phyloP scores from a whole-genome alignment of 2,888 invertebrate species.

The Carpatolechia fugitivella region DNA sequence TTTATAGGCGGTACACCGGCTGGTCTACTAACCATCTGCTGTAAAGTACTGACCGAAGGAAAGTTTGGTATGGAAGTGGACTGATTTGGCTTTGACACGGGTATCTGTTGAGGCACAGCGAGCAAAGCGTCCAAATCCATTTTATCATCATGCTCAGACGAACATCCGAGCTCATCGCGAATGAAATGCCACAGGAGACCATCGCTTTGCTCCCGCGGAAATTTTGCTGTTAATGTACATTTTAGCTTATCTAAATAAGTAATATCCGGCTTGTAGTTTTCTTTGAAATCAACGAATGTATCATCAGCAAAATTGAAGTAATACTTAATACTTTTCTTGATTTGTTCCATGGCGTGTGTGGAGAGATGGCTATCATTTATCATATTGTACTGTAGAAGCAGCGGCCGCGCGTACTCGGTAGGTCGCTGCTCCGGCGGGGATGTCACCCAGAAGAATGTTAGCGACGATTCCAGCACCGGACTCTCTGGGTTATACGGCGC shows the following conservation, averaged over 20 bases:
- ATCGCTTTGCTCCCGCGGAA: slow-evolving; percentile 89
- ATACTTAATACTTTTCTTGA: slow-evolving; percentile 91
- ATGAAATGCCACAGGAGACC: slow-evolving; percentile 89
- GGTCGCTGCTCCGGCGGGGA: slow-evolving; percentile 97
- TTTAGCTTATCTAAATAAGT: slow-evolving; percentile 92
- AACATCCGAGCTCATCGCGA: slow-evolving; percentile 85
- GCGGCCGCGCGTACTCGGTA: slow-evolving; percentile 94
- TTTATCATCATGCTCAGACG: slow-evolving; percentile 83
- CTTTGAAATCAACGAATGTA: slow-evolving; percentile 66
- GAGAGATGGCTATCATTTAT: slow-evolving; percentile 90
- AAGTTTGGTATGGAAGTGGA: slow-evolving; percentile 62
- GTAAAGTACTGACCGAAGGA: slow-evolving; percentile 71
- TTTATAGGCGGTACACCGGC: slow-evolving; percentile 73
- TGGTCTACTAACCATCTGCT: slow-evolving; percentile 75
- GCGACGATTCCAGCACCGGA: slow-evolving; percentile 88
- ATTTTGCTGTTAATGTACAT: slow-evolving; percentile 88
- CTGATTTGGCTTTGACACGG: slow-evolving; percentile 63
- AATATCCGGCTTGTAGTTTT: slow-evolving; percentile 84
- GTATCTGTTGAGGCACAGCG: slow-evolving; percentile 78
- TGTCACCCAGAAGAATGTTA: slow-evolving; percentile 95
- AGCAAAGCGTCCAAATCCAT: slow-evolving; percentile 80
- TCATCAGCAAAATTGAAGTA: slow-evolving; percentile 82
- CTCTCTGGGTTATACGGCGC: slow-evolving; percentile 92
- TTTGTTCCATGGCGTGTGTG: slow-evolving; percentile 90
- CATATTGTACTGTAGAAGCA: slow-evolving; percentile 92